A percentile compares a stretch with the other conserved stretches of the same genome.
These are phyloP conservation scores for Cacoxenus indagator DNA, from an alignment of 2,888 invertebrate genomes.

Conservation along the genomic window DNA sequence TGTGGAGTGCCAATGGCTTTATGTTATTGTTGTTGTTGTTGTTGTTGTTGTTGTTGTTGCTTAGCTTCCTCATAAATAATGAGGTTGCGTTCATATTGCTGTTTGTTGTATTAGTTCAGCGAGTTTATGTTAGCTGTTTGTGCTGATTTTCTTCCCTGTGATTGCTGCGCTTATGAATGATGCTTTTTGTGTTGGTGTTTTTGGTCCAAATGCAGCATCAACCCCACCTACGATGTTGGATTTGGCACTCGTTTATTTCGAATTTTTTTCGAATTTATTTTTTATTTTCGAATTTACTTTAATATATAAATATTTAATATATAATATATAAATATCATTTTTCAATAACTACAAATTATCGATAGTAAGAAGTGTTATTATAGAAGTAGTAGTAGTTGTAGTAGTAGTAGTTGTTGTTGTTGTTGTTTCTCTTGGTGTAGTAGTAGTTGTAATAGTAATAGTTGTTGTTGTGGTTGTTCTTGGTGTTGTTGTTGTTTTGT, in stretches of 20 bases:
- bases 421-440: too few species aligned
- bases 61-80: not conserved
- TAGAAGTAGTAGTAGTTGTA: too few species aligned
- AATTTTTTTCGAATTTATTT: not conserved
- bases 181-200: not conserved
- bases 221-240: not conserved
- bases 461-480: too few species aligned
- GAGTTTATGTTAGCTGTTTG: not conserved
- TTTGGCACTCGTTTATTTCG: not conserved
- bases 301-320: not conserved
- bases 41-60: not conserved
- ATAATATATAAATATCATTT: slow-evolving; percentile 30
- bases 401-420: too few species aligned
- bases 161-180: not conserved
- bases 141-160: not conserved
- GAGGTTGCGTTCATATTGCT: slow-evolving; percentile 4
- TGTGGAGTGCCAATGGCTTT: slow-evolving; percentile 11
- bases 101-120: not conserved
- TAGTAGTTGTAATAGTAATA: too few species aligned
- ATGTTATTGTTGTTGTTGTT: too few species aligned
- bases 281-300: not conserved
- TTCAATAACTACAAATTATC: slow-evolving; percentile 31
- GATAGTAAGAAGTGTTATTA: not conserved
- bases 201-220: not conserved
- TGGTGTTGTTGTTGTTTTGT: too few species aligned